These are phyloP conservation scores for Autographa pulchrina DNA, from an alignment of 2,888 invertebrate species.

Conservation along the genomic window DNA sequence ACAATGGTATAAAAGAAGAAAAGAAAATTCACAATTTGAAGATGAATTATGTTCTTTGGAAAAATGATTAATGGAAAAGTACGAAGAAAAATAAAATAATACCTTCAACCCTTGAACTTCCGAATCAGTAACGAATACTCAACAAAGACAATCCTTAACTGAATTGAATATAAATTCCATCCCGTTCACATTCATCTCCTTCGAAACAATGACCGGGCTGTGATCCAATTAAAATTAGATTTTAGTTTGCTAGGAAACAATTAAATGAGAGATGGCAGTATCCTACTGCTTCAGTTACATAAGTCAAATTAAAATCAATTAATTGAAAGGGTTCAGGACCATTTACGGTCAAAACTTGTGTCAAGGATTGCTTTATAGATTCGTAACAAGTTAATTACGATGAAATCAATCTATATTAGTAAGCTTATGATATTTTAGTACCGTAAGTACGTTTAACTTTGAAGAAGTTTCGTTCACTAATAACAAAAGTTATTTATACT, in stretches of 20 bases:
- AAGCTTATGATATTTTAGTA: neutral
- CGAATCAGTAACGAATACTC: constrained; percentile 51
- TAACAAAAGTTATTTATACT: neutral
- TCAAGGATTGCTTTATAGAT: constrained; percentile 22
- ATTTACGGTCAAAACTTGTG: constrained; percentile 40
- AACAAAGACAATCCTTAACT: constrained; percentile 54
- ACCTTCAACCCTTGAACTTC: constrained; percentile 30
- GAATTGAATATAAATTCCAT: constrained; percentile 57
- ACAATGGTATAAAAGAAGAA: constrained; percentile 15
- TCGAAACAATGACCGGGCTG: constrained; percentile 64
- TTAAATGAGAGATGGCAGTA: constrained; percentile 64
- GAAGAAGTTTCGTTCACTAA: neutral
- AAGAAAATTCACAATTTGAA: constrained; percentile 19
- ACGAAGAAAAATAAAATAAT: constrained; percentile 42
- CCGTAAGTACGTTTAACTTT: constrained; percentile 3
- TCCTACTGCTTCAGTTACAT: constrained; percentile 50
- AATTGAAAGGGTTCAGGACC: constrained; percentile 37
- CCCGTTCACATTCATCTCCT: constrained; percentile 61
- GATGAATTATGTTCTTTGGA: constrained; percentile 35
- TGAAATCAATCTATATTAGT: constrained; percentile 10
- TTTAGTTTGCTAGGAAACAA: constrained; percentile 67
- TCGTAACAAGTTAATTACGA: constrained; percentile 12
- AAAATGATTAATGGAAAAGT: constrained; percentile 38
- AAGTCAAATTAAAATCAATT: constrained; percentile 55
- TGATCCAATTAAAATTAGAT: constrained; percentile 69